Evolutionary conservation across 2,113 vertebrate species (phyloP), one percentile per base, ranked within the genome.

Genomic region (Phyllostomus discolor): DNA sequence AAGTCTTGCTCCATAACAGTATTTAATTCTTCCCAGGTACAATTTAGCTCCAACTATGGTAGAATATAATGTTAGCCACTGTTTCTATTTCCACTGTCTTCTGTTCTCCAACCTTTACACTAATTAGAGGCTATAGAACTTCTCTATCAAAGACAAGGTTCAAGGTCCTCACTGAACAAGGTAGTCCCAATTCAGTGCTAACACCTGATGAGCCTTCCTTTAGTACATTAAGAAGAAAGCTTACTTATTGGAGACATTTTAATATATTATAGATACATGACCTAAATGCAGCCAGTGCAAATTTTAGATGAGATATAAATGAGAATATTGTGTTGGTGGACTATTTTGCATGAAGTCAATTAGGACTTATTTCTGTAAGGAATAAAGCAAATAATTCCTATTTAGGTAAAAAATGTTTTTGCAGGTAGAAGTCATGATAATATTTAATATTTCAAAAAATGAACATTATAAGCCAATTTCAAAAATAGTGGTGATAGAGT

Each of bases 381-480:
- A 94, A 93, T 50, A 52, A 79, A 95, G 33, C 3, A 94, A 81
- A 76, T 82, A 70, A 85, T 95, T 93, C 88, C 15, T 64, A 91
- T 93, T 76, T 62, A 66, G 28, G 70, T 62, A 33, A 78, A 79
- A 93, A 46, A 4, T 46, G 31, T 67, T 78, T 84, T 89, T 96
- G 35, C 33, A 95, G 59, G 72, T 90, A 35, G 22, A 93, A 95
- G 8, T 93, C 41, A 52, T 76, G 81, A 78, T 52, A 81, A 57
- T 88, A 59, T 85, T 87, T 94, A 97, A 96, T 88, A 94, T 95
- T 94, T 96, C 11, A 57, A 88, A 81, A 97, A 94, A 69, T 90
- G 43, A 95, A 88, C 10, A 73, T 11, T 75, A 7, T 26, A 81
- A 90, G 1, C 31, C 57, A 95, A 11, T 85, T 92, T 88, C 81